Base-by-base conservation (phyloP, 2,113 vertebrate genomes). In the Centrocercus urophasianus region DNA sequence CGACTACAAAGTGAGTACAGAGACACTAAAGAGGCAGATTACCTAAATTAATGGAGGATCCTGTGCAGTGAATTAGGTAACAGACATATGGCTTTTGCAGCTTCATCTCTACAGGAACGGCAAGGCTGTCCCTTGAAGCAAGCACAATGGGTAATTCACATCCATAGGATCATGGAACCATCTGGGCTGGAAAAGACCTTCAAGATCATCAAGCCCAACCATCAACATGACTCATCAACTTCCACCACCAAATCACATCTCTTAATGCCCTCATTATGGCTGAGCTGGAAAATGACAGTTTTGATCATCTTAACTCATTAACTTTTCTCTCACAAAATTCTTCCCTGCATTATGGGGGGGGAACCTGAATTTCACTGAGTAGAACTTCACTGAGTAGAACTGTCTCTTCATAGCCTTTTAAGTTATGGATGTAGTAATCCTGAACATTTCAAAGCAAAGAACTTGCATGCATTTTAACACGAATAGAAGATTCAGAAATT, bases 111-210 rank as follows among this genome's bases (percentile, higher is more conserved):
- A 40, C 77, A 54, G 5, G 7, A 86, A 25, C 8, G 6, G 7
- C 11, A 79, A 74, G 11, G 11, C 1, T 50, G 13, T 22, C 25
- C 67, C 28, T 63, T 76, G 59, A 5, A 83, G 25, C 13, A 74
- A 21, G 21, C 4, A 12, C 0, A 0, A 32, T 6, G 3, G 16
- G 10, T 3, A 63, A 74, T 74, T 70, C 32, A 88, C 21, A 13
- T 5, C 11, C 32, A 32, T 11, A 40, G 61, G 27, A 64, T 40
- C 36, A 64, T 18, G 10, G 7, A 28, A 64, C 27, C 61, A 28
- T 11, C 25, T 64, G 27, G 16, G 36, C 61, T 64, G 16, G 27
- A 40, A 40, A 40, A 28, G 16, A 28, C 36, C 36, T 64, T 28
- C n/a, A 59, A 12, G 11, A 59, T 59, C n/a, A 60, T 60, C 25